These are phyloP conservation scores for Lepus europaeus DNA, from an alignment of 2,113 vertebrate genomes.

Conservation along the genomic window DNA sequence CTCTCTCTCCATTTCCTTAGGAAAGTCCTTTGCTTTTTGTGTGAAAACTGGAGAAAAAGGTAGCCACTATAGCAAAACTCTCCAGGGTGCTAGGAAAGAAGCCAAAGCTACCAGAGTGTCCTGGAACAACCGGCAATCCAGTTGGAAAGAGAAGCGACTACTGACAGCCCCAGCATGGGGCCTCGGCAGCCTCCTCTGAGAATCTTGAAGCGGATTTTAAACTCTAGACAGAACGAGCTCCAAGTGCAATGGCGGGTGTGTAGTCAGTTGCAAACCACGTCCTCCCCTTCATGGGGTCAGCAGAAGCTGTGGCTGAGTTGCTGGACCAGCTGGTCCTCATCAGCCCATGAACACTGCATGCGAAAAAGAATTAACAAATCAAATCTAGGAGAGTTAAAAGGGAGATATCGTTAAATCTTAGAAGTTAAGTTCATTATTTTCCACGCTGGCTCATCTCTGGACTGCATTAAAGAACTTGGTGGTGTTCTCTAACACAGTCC, in stretches of 20 bases:
- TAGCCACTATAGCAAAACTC: not conserved
- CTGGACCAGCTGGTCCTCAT: not conserved
- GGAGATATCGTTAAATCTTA: not conserved
- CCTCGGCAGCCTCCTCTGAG: too few species aligned
- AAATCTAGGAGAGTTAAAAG: constrained; percentile 56
- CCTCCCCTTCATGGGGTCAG: not conserved
- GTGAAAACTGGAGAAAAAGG: constrained; percentile 58
- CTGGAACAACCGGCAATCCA: not conserved
- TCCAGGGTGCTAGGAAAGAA: not conserved
- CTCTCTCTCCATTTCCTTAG: not conserved
- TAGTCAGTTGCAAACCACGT: not conserved
- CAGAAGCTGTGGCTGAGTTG: not conserved
- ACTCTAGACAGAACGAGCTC: not conserved
- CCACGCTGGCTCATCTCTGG: constrained; percentile 65
- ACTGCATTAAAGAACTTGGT: constrained; percentile 48
- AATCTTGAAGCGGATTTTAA: not conserved
- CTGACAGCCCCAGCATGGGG: not conserved
- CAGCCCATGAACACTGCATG: not conserved
- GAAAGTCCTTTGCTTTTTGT: constrained; percentile 24
- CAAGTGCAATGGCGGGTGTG: rapidly evolving
- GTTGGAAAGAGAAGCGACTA: not conserved
- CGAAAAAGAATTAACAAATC: constrained; percentile 57
- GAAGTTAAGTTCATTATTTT: constrained; percentile 58
- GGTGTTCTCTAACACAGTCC: constrained; percentile 22
- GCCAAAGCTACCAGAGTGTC: not conserved